Conservation (phyloP, 1,140 invertebrate species). For the Trichonephila inaurata region DNA sequence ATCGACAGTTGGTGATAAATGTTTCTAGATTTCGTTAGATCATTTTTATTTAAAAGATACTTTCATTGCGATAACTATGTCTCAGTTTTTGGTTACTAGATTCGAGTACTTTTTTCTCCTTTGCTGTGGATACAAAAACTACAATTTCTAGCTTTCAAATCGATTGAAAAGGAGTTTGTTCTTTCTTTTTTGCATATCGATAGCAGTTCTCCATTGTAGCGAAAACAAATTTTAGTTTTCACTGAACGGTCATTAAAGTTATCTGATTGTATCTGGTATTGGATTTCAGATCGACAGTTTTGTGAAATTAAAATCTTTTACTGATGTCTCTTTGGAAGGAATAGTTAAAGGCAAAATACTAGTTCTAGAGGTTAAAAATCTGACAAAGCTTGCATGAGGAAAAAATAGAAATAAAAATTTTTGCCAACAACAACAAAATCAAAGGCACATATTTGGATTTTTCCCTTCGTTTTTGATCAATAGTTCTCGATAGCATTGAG, state of each 20-base stretch:
- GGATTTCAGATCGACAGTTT: conserved; percentile 61
- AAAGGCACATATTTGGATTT: background rate
- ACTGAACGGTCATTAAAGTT: background rate
- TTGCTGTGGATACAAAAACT: background rate
- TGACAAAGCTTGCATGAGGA: background rate
- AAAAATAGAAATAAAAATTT: background rate
- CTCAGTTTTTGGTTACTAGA: too few species aligned
- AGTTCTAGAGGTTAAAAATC: background rate
- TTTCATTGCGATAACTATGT: too few species aligned
- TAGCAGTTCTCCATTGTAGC: background rate
- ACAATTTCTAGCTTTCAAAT: background rate
- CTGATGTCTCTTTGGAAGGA: background rate
- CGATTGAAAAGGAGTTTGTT: conserved; percentile 3
- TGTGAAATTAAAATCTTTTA: conserved; percentile 58
- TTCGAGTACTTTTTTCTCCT: background rate
- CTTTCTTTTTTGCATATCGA: conserved; percentile 13
- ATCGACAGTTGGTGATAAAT: too few species aligned
- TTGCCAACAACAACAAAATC: background rate
- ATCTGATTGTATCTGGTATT: conserved; percentile 54
- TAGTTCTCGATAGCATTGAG: conserved; percentile 66
- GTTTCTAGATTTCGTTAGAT: too few species aligned
- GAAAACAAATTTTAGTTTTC: conserved; percentile 40
- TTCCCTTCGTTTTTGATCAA: conserved; percentile 33
- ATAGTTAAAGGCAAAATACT: conserved; percentile 33
- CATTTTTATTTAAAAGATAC: too few species aligned